Percentiles rank a stretch among this genome's conserved stretches.
These are phyloP conservation scores for Psammodynastes pulverulentus DNA, from an alignment of 2,113 vertebrate genomes.

Conservation along the genomic window DNA sequence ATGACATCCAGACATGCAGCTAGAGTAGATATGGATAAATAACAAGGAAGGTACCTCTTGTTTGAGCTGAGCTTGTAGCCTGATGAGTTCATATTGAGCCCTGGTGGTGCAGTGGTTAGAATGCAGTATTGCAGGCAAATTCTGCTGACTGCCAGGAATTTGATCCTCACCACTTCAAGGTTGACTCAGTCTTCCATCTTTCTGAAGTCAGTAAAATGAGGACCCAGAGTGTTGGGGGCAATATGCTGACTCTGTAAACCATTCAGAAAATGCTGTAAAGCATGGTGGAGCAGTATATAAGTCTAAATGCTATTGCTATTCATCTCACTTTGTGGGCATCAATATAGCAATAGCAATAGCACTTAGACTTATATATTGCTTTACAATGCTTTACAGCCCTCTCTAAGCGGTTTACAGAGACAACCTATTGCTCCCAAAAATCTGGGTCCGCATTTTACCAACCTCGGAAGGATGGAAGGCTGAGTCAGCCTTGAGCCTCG, in stretches of 20 bases:
- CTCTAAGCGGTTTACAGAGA: no score
- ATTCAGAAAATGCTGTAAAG: not conserved
- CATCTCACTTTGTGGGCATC: not conserved
- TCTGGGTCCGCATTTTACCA: no score
- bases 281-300: not conserved
- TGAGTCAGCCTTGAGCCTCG: no score
- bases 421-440: no score
- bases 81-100: not conserved
- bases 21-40: not conserved
- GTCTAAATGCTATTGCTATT: not conserved
- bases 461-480: no score
- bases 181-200: not conserved
- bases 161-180: not conserved
- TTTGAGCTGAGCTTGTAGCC: not conserved
- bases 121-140: not conserved
- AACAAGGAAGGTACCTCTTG: not conserved
- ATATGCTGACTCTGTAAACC: not conserved
- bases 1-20: not conserved
- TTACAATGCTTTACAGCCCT: no score
- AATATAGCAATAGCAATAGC: no score
- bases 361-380: no score
- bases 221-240: not conserved
- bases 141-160: not conserved
- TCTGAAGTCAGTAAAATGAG: not conserved
- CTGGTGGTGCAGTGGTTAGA: not conserved